A percentile compares a stretch with the other conserved stretches of the same genome.
phyloP scores from a whole-genome alignment of 2,113 vertebrate species.

The Oceanodroma tethys region DNA sequence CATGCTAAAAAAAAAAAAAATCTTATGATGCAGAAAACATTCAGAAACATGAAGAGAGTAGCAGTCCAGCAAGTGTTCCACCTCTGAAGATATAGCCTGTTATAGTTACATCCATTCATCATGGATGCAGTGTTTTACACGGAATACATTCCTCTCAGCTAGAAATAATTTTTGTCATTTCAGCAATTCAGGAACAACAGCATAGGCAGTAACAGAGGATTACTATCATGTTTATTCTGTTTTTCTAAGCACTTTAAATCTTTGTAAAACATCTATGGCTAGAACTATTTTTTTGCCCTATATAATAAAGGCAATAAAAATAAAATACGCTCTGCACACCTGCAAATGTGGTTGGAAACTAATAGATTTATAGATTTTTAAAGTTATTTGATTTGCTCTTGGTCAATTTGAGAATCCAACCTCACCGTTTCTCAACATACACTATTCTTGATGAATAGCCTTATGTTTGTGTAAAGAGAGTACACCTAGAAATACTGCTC shows the following conservation, averaged over 20 bases:
- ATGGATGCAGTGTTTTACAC: background rate
- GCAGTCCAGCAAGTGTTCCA: background rate
- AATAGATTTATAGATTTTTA: background rate
- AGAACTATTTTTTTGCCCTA: accelerated
- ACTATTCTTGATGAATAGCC: background rate
- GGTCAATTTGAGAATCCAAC: background rate
- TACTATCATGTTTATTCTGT: background rate
- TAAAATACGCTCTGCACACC: background rate
- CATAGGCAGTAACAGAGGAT: background rate
- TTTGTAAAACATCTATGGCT: background rate
- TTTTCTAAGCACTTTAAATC: background rate
- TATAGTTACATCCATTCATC: background rate
- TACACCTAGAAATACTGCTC: background rate
- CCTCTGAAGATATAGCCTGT: background rate
- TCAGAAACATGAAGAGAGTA: background rate
- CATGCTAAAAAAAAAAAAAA: background rate
- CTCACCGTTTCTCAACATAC: background rate
- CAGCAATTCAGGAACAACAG: background rate
- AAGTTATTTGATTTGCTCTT: background rate
- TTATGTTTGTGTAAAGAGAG: background rate
- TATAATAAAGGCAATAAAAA: background rate
- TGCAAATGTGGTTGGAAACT: background rate
- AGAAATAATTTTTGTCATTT: background rate
- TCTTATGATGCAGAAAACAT: background rate
- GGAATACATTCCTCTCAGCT: background rate